A percentile compares a stretch with the other conserved stretches of the same genome.
Evolutionary conservation across 2,113 vertebrate species (phyloP).

Genomic region (Oryzias woworae): DNA sequence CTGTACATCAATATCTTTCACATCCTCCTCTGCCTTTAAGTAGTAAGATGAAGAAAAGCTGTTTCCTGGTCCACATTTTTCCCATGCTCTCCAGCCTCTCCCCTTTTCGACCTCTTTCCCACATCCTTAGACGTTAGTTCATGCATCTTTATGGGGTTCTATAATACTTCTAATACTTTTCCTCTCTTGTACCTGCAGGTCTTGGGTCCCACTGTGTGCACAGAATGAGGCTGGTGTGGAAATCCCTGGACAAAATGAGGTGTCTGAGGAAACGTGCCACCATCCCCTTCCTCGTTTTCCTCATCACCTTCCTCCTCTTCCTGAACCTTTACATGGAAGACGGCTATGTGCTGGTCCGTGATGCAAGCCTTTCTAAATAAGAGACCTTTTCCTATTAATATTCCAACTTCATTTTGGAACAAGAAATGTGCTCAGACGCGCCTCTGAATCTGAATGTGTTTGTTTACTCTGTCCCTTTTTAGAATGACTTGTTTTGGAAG

Average conservation of each 20-base stretch:
- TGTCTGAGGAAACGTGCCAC: constrained; percentile 93
- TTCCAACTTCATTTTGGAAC: background rate
- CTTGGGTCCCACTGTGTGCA: constrained; percentile 40
- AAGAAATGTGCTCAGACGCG: background rate
- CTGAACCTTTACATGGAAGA: constrained; percentile 98
- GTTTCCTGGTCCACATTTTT: constrained; percentile 5
- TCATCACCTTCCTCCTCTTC: constrained; percentile 93
- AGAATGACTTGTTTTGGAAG: constrained; percentile 33
- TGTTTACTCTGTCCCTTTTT: constrained; percentile 17
- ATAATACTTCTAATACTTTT: background rate
- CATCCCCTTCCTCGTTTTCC: constrained; percentile 91
- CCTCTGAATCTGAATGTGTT: background rate
- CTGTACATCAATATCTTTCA: constrained; percentile 1
- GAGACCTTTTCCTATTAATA: background rate
- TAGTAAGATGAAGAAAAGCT: constrained; percentile 4
- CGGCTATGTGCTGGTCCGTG: constrained; percentile 92
- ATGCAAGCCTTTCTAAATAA: background rate
- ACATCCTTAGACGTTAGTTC: constrained; percentile 10
- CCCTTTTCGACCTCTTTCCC: background rate
- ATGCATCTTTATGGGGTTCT: background rate
- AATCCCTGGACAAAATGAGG: constrained; percentile 96
- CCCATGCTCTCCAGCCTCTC: constrained; percentile 13
- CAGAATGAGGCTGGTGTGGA: constrained; percentile 83
- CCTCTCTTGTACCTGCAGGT: constrained; percentile 41
- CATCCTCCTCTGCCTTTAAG: constrained; percentile 2